phyloP scores from a whole-genome alignment of 2,888 invertebrate genomes.

The Cylloceria caligata region DNA sequence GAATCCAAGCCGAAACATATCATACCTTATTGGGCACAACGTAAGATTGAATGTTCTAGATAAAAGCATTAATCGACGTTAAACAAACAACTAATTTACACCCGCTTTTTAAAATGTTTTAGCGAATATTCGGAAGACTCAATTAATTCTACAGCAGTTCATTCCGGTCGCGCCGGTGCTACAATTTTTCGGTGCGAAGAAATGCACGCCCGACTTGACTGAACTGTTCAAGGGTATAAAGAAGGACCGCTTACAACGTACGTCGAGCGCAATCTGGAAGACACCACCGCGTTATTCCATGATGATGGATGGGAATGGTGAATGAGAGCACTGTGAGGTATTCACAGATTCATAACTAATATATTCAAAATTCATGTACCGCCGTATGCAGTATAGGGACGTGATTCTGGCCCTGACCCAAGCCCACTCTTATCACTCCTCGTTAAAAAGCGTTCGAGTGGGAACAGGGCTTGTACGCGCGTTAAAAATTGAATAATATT shows the following conservation, averaged over 20 bases:
- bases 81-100: background rate
- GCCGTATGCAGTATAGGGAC: background rate
- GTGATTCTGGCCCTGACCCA: background rate
- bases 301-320: constrained; percentile 77
- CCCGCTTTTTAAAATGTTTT: constrained; percentile 69
- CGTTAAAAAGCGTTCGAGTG: background rate
- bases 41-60: constrained; percentile 68
- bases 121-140: constrained; percentile 84
- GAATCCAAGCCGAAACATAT: constrained; percentile 80
- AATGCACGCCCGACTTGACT: constrained; percentile 87
- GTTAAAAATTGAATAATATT: background rate
- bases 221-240: constrained; percentile 90
- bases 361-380: constrained; percentile 46
- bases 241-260: constrained; percentile 88
- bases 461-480: background rate
- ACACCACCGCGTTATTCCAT: constrained; percentile 89
- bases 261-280: constrained; percentile 91
- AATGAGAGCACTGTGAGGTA: constrained; percentile 20
- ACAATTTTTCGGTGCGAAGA: constrained; percentile 86
- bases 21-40: constrained; percentile 80
- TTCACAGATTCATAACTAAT: constrained; percentile 39
- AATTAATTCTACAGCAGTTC: constrained; percentile 85
- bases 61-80: background rate
- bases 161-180: constrained; percentile 85
- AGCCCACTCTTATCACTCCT: background rate